Percentiles rank a stretch among this genome's conserved stretches.
Evolutionary conservation across 37 sponge, comb jelly and placozoan genomes (phyloP).

Genomic region (Lycopodina hypogea): DNA sequence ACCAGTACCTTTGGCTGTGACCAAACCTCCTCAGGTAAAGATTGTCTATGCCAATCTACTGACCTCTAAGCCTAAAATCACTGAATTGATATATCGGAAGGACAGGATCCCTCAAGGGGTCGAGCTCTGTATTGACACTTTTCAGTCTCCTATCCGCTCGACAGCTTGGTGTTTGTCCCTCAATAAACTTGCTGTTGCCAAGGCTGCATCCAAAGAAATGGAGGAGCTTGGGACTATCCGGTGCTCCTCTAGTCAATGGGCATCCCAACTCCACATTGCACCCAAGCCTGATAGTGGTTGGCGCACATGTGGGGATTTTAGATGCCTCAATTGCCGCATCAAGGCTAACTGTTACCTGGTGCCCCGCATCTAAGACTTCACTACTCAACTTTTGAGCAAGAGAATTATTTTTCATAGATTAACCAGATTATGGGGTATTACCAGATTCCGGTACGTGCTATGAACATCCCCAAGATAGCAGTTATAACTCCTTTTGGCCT

Average conservation of each 20-base stretch:
- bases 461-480: constrained; percentile 32
- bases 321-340: constrained; percentile 43
- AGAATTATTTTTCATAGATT: constrained; percentile 13
- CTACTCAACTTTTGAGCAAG: neutral
- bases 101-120: constrained; percentile 13
- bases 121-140: constrained; percentile 37
- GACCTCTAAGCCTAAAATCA: constrained; percentile 25
- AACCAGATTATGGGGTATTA: constrained; percentile 15
- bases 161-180: constrained; percentile 29
- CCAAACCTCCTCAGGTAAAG: neutral
- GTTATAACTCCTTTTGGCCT: constrained; percentile 8
- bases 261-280: constrained; percentile 53
- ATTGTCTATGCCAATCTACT: constrained; percentile 13
- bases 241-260: constrained; percentile 43
- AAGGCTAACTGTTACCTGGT: constrained; percentile 55
- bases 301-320: constrained; percentile 64
- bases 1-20: neutral
- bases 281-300: constrained; percentile 49
- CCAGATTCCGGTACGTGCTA: constrained; percentile 30
- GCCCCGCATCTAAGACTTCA: constrained; percentile 57
- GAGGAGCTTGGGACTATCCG: constrained; percentile 34
- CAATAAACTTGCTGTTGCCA: constrained; percentile 12
- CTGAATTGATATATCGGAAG: neutral
- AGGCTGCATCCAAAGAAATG: constrained; percentile 35
- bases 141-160: constrained; percentile 25